Evolutionary conservation across 2,797 vertebrate species (phyloP).

Genomic region (Lutjanus argentimaculatus): DNA sequence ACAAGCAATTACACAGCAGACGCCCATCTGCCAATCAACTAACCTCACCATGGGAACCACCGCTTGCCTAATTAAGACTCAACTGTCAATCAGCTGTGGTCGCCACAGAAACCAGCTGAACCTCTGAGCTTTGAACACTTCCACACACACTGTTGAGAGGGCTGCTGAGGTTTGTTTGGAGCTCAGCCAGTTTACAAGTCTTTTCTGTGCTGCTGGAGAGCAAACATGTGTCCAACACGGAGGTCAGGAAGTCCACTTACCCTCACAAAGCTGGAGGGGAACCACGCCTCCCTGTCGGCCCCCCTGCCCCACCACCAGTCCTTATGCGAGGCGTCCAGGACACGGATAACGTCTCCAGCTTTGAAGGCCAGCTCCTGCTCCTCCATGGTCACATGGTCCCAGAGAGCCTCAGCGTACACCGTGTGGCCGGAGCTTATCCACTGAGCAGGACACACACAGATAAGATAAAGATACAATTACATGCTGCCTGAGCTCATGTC

Average conservation of each 20-base stretch:
- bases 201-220: slow-evolving; percentile 62
- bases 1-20: slow-evolving; percentile 67
- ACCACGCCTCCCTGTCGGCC: slow-evolving; percentile 94
- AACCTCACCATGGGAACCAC: slow-evolving; percentile 58
- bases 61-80: slow-evolving; percentile 65
- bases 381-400: slow-evolving; percentile 99
- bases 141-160: slow-evolving; percentile 48
- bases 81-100: slow-evolving; percentile 79
- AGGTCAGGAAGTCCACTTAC: slow-evolving; percentile 87
- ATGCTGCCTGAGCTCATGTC: slow-evolving; percentile 64
- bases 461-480: slow-evolving; percentile 75
- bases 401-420: slow-evolving; percentile 96
- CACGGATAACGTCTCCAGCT: slow-evolving; percentile 96
- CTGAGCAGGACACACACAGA: slow-evolving; percentile 80
- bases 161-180: slow-evolving; percentile 64
- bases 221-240: slow-evolving; percentile 61
- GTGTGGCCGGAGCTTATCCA: slow-evolving; percentile 92
- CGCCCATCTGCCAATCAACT: slow-evolving; percentile 72
- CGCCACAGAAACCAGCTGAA: slow-evolving; percentile 68
- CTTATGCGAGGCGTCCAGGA: slow-evolving; percentile 94
- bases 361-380: slow-evolving; percentile 98
- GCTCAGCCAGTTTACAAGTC: slow-evolving; percentile 62
- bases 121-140: slow-evolving; percentile 41
- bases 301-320: slow-evolving; percentile 99
- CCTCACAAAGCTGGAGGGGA: slow-evolving; percentile 97